phyloP scores from a whole-genome alignment of 2,888 invertebrate genomes.

The Cantharis lateralis region DNA sequence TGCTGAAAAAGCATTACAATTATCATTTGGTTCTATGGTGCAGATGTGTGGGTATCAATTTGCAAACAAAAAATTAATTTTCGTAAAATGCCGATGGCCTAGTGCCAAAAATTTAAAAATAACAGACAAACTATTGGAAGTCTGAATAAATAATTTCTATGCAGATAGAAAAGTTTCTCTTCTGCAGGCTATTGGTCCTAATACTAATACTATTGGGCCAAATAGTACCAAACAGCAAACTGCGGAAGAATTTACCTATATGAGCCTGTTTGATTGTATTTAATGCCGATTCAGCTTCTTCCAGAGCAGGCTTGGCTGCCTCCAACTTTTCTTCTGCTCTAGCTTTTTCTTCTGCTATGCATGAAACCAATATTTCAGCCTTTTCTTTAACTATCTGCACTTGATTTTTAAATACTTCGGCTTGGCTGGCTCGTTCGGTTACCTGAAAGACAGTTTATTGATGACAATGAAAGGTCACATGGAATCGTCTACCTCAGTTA shows the following conservation, averaged over 20 bases:
- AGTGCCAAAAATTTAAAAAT: too few species aligned
- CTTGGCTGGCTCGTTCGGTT: constrained; percentile 91
- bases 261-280: constrained; percentile 97
- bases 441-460: constrained; percentile 58
- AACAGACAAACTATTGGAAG: too few species aligned
- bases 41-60: too few species aligned
- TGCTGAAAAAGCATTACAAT: constrained; percentile 52
- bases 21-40: too few species aligned
- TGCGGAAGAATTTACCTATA: constrained; percentile 64
- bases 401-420: constrained; percentile 93
- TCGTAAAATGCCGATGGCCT: too few species aligned
- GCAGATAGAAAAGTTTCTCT: too few species aligned
- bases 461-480: neutral
- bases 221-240: too few species aligned
- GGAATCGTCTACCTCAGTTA: constrained; percentile 65
- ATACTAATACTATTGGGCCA: too few species aligned
- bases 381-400: constrained; percentile 96
- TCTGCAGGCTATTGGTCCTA: too few species aligned
- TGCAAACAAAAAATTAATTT: too few species aligned
- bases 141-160: too few species aligned
- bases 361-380: constrained; percentile 85
- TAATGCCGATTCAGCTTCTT: constrained; percentile 92
- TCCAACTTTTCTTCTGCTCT: constrained; percentile 91
- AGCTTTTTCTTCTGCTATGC: constrained; percentile 88
- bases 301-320: constrained; percentile 93